Evolutionary conservation across 2,797 vertebrate genomes (phyloP), one percentile per base, ranked within the genome.

Genomic region (Rhinella marina): DNA sequence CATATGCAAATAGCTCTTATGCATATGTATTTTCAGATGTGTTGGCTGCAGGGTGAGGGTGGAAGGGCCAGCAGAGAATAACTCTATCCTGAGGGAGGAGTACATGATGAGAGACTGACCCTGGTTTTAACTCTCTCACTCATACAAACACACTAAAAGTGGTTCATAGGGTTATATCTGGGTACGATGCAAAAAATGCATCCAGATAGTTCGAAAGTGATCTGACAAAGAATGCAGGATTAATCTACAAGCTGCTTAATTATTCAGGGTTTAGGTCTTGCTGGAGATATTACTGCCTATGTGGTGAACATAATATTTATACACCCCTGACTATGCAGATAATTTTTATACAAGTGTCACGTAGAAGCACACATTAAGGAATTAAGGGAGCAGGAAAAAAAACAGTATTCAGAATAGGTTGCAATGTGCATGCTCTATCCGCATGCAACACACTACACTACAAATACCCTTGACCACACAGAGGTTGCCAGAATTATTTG

Each of bases 1-100:
- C 88, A 89, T 89, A 89, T 89, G 88, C 84, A 89, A 89, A 89
- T 89, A 16, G 54, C 1, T 32, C 85, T 89, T 77, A 89, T 89
- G 81, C 84, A 89, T 89, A 89, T 89, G 88, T 80, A 89, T 89
- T 89, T 89, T 86, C 88, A 86, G 88, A 89, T 86, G 88, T 86
- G 72, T 80, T 86, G 88, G 84, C 88, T 89, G 85, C 85, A 23
- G 88, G 85, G 88, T 86, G 88, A 86, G 88, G 64, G 62, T 89
- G 85, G 62, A 84, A 86, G 84, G 88, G 85, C 84, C 88, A 86
- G 81, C 73, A 86, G 85, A 86, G 88, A 89, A 86, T 89, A 89
- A 89, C 72, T 70, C 70, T 66, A 86, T 86, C 84, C 85, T 72
- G 52, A 82, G 80, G 88, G 84, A 86, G 56, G 78, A 83, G 73